A percentile compares a stretch with the other conserved stretches of the same genome.
Conservation (phyloP, 2,888 invertebrate genomes). For the Synanthedon tipuliformis region DNA sequence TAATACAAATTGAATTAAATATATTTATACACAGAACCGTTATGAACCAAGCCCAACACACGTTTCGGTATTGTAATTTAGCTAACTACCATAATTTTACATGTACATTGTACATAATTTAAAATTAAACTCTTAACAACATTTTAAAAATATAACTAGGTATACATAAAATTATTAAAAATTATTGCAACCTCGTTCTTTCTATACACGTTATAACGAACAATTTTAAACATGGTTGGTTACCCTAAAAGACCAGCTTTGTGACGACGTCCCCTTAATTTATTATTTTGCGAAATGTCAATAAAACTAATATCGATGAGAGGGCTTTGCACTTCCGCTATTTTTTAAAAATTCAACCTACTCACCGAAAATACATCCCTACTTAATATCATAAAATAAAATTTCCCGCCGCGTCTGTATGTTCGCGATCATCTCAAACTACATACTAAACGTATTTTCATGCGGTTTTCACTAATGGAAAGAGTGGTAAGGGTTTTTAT, state of each 20-base stretch:
- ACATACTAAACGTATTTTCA: no score
- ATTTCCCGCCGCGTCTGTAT: no score
- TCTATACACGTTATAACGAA: constrained; percentile 46
- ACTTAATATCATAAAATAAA: no score
- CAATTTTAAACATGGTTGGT: constrained; percentile 13
- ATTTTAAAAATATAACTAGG: constrained; percentile 38
- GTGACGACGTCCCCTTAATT: background rate
- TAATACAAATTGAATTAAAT: constrained; percentile 54
- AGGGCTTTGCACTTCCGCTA: no score
- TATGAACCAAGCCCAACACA: constrained; percentile 37
- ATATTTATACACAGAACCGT: constrained; percentile 38
- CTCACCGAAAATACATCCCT: no score
- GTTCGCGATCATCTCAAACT: no score
- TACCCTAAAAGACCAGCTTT: background rate
- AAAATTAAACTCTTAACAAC: constrained; percentile 48
- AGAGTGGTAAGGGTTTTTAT: no score
- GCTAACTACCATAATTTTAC: constrained; percentile 58
- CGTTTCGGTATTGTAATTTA: constrained; percentile 48
- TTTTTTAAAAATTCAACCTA: no score
- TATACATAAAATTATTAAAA: constrained; percentile 47
- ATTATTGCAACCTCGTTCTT: constrained; percentile 55
- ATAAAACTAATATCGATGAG: no score
- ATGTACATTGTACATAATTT: constrained; percentile 60
- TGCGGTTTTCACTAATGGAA: no score
- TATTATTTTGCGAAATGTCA: no score